phyloP scores from a whole-genome alignment of 1,140 invertebrate genomes.

The Delia radicum region DNA sequence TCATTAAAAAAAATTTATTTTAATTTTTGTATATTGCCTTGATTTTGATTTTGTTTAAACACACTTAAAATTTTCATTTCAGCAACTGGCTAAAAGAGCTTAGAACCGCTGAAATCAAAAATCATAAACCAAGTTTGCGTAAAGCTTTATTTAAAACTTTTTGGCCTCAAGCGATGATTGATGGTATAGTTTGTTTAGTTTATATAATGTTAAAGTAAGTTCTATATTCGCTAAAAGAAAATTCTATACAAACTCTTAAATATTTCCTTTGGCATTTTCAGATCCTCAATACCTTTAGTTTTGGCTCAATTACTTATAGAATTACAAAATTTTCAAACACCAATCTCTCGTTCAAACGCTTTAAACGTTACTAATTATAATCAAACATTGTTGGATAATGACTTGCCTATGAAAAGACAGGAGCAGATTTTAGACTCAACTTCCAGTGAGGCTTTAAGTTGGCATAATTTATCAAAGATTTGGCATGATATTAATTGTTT shows the following conservation, averaged over 20 bases:
- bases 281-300: background rate
- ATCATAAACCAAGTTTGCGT: background rate
- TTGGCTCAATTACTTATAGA: background rate
- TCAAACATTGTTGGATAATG: background rate
- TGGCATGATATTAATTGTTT: background rate
- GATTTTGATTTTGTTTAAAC: no score
- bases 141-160: background rate
- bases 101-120: background rate
- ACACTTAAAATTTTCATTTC: no score
- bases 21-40: no score
- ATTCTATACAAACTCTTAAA: background rate
- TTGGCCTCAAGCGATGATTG: background rate
- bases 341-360: background rate
- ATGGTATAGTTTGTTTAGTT: background rate
- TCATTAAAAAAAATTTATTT: no score
- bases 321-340: background rate
- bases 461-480: background rate
- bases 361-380: background rate
- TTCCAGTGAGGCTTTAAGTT: no score
- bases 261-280: background rate
- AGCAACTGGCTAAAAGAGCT: background rate
- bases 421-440: background rate
- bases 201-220: constrained; percentile 17
- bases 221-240: background rate
- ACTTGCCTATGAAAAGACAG: no score